Conservation (phyloP, 2,888 invertebrate species). For the Drosophila paranaensis region DNA sequence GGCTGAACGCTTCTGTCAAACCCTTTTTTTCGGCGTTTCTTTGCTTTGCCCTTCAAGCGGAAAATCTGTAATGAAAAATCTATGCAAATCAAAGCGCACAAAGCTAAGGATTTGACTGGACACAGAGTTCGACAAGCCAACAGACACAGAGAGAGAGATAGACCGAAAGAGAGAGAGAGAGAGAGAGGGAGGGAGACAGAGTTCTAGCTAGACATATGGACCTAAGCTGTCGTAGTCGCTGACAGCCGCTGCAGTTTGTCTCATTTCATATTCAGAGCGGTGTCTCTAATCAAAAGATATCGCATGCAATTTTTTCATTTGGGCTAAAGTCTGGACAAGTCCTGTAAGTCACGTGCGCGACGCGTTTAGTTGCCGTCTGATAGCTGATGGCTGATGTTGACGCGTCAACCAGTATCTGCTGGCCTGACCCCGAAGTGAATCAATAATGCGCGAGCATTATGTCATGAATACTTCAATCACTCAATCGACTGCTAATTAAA, state of each 20-base stretch:
- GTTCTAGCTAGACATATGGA: constrained; percentile 45
- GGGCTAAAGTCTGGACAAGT: constrained; percentile 35
- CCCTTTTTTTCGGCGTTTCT: constrained; percentile 34
- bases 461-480: constrained; percentile 20
- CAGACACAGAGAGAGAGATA: constrained; percentile 14
- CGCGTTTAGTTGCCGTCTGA: constrained; percentile 51
- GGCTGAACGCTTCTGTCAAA: constrained; percentile 48
- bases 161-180: background rate
- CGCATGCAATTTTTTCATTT: constrained; percentile 64
- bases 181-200: constrained; percentile 6
- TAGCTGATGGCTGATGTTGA: constrained; percentile 29
- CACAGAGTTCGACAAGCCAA: constrained; percentile 30
- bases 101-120: constrained; percentile 34
- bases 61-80: constrained; percentile 80
- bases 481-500: constrained; percentile 11
- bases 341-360: constrained; percentile 59
- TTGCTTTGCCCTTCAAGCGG: constrained; percentile 39
- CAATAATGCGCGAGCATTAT: constrained; percentile 30
- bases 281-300: constrained; percentile 84
- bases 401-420: constrained; percentile 11
- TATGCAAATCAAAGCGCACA: constrained; percentile 74
- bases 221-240: constrained; percentile 30
- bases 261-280: constrained; percentile 83
- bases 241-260: constrained; percentile 68
- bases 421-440: constrained; percentile 28